These are phyloP conservation scores for Hemibagrus wyckioides DNA, from an alignment of 2,113 vertebrate species.

Conservation along the genomic window DNA sequence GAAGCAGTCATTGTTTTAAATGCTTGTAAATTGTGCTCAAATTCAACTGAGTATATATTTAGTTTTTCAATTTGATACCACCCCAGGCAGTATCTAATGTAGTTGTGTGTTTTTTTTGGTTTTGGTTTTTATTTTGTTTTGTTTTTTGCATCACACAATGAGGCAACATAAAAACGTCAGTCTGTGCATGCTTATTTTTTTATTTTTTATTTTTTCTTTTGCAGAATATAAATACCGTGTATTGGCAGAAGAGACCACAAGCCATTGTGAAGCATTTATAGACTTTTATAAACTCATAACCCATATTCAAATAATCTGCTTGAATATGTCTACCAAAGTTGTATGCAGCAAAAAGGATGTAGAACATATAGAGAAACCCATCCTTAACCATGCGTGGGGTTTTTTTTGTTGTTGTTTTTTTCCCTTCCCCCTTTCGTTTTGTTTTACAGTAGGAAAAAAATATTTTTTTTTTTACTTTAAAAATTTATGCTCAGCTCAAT, in stretches of 20 bases:
- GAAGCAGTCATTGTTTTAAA: constrained; percentile 84
- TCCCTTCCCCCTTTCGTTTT: background rate
- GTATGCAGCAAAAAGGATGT: constrained; percentile 17
- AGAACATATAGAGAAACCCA: background rate
- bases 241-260: constrained; percentile 17
- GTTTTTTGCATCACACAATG: background rate
- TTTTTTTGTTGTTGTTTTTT: background rate
- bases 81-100: constrained; percentile 45
- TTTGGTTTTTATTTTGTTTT: background rate
- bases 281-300: constrained; percentile 9
- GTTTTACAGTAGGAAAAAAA: background rate
- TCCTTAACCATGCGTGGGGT: background rate
- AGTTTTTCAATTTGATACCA: constrained; percentile 39
- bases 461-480: background rate
- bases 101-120: background rate
- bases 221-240: background rate
- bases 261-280: constrained; percentile 28
- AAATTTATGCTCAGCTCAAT: background rate
- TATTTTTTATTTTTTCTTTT: background rate
- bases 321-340: constrained; percentile 30
- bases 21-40: constrained; percentile 72
- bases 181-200: background rate
- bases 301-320: constrained; percentile 25
- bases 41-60: background rate
- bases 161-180: background rate